Conservation (phyloP, 30 jellyfish, hydroid and myxozoan species). For the Chrysaora quinquecirrha region DNA sequence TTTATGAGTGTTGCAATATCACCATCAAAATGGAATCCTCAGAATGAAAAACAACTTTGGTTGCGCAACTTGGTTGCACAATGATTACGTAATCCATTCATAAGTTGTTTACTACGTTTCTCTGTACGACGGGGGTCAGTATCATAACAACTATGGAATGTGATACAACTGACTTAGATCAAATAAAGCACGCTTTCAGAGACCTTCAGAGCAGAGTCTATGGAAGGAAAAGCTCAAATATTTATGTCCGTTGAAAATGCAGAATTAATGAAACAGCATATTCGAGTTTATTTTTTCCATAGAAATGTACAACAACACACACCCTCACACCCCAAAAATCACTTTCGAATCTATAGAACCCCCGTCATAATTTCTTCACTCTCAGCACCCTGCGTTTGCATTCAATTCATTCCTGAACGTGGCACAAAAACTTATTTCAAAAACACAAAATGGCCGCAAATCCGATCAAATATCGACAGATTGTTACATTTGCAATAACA, state of each 20-base stretch:
- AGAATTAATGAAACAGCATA: no score
- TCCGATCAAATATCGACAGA: constrained; percentile 76
- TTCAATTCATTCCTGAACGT: constrained; percentile 23
- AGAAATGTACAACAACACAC: no score
- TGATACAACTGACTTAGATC: not conserved
- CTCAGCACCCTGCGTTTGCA: not conserved
- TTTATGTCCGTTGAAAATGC: no score
- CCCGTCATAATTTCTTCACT: not conserved
- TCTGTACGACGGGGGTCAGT: constrained; percentile 26
- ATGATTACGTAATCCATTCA: constrained; percentile 70
- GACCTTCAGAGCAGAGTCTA: no score
- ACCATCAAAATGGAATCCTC: not conserved
- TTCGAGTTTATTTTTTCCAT: no score
- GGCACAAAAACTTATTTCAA: constrained; percentile 5
- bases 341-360: not conserved
- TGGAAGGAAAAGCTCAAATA: no score
- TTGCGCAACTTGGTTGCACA: constrained; percentile 67
- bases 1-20: constrained; percentile 69
- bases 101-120: constrained; percentile 49
- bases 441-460: constrained; percentile 28
- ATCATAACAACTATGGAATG: not conserved
- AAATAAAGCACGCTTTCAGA: no score
- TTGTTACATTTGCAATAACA: constrained; percentile 74
- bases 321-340: no score
- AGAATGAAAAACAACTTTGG: constrained; percentile 35